Base-by-base conservation (phyloP, 1,140 invertebrate species). In the Pseudomyrmex sp. region DNA sequence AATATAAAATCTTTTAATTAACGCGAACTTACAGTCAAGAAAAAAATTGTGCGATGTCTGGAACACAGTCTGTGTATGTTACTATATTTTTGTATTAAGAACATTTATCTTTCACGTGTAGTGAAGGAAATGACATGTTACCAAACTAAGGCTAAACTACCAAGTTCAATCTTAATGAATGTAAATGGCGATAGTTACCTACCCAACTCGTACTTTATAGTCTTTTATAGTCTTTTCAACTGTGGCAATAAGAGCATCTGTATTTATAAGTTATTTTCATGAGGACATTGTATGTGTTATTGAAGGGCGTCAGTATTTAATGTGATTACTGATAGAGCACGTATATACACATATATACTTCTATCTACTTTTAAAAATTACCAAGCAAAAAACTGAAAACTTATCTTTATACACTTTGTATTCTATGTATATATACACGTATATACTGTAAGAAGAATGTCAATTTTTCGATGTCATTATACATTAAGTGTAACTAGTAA, bases 401-500 rank as follows among this genome's bases (percentile, higher is more conserved):
- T n/a, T 50, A 66, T 48, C 35, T 66, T 23, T 26, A 85, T 63
- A 63, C 23, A 70, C 63, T 59, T 76, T 88, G 79, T 85, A 70
- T 79, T 54, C 48, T 79, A 62, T 83, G 54, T 72, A 50, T 79
- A 26, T 84, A 15, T 83, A 77, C 26, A 50, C 61, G 35, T 61
- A 59, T 12, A 59, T 86, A 66, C 50, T 74, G 83, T 66, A 87
- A 85, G 85, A 86, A 61, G 63, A 82, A 56, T 66, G 80, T 88
- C 87, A 88, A 86, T 85, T 88, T 88, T 83, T 82, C 5, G 79
- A 88, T 85, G 69, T 88, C 44, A 88, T 75, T 70, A 87, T 80
- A 85, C 59, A 68, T 56, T 85, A 79, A 85, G 62, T 69, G 77
- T 89, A 83, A 20, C 20, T 54, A 46, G 44, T 73, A 88, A 88